Conservation (phyloP, 2,113 vertebrate species). For the Nymphicus hollandicus region DNA sequence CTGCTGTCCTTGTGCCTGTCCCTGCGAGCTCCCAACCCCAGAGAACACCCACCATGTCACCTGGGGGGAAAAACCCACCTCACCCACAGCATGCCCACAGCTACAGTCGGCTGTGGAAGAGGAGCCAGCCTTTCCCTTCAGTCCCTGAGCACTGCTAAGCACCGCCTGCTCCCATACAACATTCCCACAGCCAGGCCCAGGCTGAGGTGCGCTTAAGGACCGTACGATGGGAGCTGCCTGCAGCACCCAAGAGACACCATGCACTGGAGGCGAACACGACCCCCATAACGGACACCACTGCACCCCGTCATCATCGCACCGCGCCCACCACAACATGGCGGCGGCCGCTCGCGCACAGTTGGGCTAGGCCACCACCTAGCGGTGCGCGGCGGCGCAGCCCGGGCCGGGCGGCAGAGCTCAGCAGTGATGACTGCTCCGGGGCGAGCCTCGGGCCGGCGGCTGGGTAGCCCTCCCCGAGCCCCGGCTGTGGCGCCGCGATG, state of each 20-base stretch:
- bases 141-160: neutral
- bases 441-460: neutral
- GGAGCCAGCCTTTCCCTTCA: neutral
- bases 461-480: too few relatives aligned
- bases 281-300: too few relatives aligned
- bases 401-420: too few relatives aligned
- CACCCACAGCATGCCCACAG: neutral
- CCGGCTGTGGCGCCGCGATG: too few relatives aligned
- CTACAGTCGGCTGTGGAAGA: accelerated
- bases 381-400: neutral
- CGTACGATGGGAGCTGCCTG: neutral
- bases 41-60: accelerated
- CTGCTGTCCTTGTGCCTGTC: too few relatives aligned
- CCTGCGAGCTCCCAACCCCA: neutral
- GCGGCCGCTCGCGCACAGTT: neutral
- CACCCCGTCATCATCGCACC: too few relatives aligned
- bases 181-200: accelerated
- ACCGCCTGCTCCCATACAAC: accelerated
- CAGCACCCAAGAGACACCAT: accelerated
- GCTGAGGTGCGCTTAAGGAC: too few relatives aligned
- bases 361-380: neutral
- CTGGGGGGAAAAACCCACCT: neutral
- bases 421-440: too few relatives aligned
- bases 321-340: neutral
- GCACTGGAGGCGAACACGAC: too few relatives aligned